Evolutionary conservation across 2,113 vertebrate genomes (phyloP).

Genomic region (Thamnaconus septentrionalis): DNA sequence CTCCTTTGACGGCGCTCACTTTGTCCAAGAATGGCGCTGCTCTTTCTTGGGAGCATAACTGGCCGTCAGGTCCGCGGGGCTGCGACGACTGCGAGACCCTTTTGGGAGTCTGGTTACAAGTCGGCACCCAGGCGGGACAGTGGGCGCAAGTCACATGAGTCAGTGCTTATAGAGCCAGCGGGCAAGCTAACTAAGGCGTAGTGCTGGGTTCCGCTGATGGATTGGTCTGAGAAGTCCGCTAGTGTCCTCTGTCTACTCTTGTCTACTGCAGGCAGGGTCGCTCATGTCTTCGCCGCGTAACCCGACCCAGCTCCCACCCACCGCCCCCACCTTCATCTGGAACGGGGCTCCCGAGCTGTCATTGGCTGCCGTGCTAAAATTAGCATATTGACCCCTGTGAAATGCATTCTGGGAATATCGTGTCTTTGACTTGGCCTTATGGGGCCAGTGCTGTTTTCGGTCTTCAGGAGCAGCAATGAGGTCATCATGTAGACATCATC

Average conservation of each 20-base stretch:
- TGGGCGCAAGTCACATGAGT: slow-evolving; percentile 25
- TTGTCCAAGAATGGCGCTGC: slow-evolving; percentile 46
- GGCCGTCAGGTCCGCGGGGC: slow-evolving; percentile 24
- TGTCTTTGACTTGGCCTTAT: slow-evolving; percentile 55
- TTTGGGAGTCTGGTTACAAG: slow-evolving; percentile 30
- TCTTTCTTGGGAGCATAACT: slow-evolving; percentile 8
- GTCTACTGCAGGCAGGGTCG: slow-evolving; percentile 34
- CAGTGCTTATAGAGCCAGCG: background rate
- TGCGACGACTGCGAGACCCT: background rate
- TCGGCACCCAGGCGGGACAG: slow-evolving; percentile 1
- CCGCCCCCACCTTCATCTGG: slow-evolving; percentile 47
- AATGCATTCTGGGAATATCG: slow-evolving; percentile 79
- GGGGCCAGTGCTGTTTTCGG: slow-evolving; percentile 33
- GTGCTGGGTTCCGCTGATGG: background rate
- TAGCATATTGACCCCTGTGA: slow-evolving; percentile 74
- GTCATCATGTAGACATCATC: slow-evolving; percentile 35
- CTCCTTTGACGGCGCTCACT: slow-evolving; percentile 23
- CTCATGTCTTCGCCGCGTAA: slow-evolving; percentile 49
- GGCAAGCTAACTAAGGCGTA: background rate
- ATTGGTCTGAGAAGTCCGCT: slow-evolving; percentile 8
- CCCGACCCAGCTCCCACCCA: slow-evolving; percentile 27
- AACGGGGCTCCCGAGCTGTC: slow-evolving; percentile 47
- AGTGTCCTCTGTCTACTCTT: slow-evolving; percentile 28
- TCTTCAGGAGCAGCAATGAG: slow-evolving; percentile 26
- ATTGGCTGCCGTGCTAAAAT: slow-evolving; percentile 74